Evolutionary conservation across 2,888 invertebrate species (phyloP).

Genomic region (Drosophila picticornis): DNA sequence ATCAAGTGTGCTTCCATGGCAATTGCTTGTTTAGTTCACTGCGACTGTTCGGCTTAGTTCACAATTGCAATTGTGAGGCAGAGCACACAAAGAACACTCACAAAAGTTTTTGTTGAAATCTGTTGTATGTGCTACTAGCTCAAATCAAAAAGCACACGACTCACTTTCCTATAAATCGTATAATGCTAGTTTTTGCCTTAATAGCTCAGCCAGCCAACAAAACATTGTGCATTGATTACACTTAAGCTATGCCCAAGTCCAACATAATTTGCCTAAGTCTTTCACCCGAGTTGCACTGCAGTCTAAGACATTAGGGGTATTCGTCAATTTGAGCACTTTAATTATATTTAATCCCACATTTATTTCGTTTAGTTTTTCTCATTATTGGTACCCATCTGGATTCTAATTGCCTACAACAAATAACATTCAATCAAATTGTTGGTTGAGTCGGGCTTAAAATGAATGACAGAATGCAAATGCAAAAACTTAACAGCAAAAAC

Average conservation of each 20-base stretch:
- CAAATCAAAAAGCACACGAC: background rate
- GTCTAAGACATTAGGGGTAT: background rate
- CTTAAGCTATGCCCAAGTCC: background rate
- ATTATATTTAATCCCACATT: background rate
- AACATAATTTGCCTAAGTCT: background rate
- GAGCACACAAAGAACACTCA: background rate
- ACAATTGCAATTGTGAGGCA: constrained; percentile 4
- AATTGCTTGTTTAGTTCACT: background rate
- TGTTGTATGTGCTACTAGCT: background rate
- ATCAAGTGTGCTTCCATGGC: constrained; percentile 22
- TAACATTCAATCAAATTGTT: constrained; percentile 33
- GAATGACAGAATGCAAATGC: background rate
- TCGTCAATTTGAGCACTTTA: no score
- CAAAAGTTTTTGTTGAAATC: background rate
- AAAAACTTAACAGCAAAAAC: background rate
- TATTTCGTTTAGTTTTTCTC: background rate
- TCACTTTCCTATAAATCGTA: background rate
- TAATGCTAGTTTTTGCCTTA: background rate
- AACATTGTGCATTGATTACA: background rate
- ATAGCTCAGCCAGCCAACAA: background rate
- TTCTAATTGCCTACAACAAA: constrained; percentile 1
- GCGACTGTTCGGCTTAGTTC: background rate
- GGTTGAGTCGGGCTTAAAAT: background rate
- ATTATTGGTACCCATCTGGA: background rate
- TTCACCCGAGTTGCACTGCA: background rate